Base-by-base conservation (phyloP, 2,888 invertebrate species). In the Dicyrtoma fusca region DNA sequence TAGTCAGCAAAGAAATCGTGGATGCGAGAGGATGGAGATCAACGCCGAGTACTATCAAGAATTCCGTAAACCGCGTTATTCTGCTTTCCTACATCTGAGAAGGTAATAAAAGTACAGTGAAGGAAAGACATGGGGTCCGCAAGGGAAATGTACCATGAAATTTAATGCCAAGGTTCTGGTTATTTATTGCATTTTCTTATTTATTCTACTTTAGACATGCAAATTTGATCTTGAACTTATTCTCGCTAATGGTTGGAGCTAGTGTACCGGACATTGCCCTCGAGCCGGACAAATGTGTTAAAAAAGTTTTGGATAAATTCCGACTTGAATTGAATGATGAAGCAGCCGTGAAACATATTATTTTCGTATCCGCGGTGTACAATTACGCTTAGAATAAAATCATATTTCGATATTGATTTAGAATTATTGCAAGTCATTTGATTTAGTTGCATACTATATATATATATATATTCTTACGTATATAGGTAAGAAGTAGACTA, bases 1-100 rank as follows among this genome's bases (percentile, higher is more conserved):
- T n/a, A n/a, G n/a, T n/a, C n/a, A 97, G 95, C 84, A 93, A 92
- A 84, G 98, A 99, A 87, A 99, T 99, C 98, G 95, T 99, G 21
- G 97, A 98, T 82, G 97, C 94, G 0, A 95, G 95, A 95, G 95
- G 95, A 1, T n/a, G n/a, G 95, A 95, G 0, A 88, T 92, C 0
- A 89, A 90, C 82, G 91, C 94, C 0, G 97, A 97, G 74, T 92
- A 94, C 82, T 98, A 96, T 85, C 92, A 95, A 81, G 92, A 94
- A 84, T 99, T 99, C 85, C 87, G 92, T 73, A 95, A 95, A 82
- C 90, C 92, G 82, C 97, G 96, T 84, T 97, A 96, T 82, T 97
- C 97, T 0, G 95, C 98, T 0, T 99, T 96, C 85, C 85, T 97
- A 77, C 96, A 97, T 86, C 87, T 99, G 42, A 86, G 98, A 77